A percentile compares a stretch with the other conserved stretches of the same genome.
Conservation (phyloP, 2,888 invertebrate species). For the Tolmerus cingulatus region DNA sequence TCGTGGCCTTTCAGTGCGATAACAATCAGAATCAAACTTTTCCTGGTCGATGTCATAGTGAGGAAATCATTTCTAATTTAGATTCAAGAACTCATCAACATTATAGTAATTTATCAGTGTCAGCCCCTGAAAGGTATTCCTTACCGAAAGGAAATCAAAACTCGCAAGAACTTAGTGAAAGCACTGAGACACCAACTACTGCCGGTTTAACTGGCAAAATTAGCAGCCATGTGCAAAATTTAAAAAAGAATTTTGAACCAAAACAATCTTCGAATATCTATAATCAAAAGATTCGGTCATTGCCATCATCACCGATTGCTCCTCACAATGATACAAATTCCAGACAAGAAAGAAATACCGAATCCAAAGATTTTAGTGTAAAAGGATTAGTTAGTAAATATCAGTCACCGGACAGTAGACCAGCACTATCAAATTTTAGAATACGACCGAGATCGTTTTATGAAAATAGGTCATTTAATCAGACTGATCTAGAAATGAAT, state of each 20-base stretch:
- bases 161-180: conserved; percentile 51
- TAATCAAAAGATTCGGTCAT: conserved; percentile 60
- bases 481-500: conserved; percentile 38
- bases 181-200: conserved; percentile 53
- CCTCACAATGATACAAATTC: conserved; percentile 59
- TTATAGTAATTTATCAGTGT: conserved; percentile 68
- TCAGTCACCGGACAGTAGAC: conserved; percentile 65
- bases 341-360: conserved; percentile 47
- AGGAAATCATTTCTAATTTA: conserved; percentile 56
- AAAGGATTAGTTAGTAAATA: conserved; percentile 79
- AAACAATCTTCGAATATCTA: conserved; percentile 63
- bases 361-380: conserved; percentile 73
- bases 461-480: conserved; percentile 54
- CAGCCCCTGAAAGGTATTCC: conserved; percentile 67
- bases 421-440: conserved; percentile 43
- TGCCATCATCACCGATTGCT: conserved; percentile 73
- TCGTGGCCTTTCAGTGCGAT: conserved; percentile 38
- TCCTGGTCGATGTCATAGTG: conserved; percentile 61
- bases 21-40: conserved; percentile 52
- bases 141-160: conserved; percentile 11
- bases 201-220: conserved; percentile 58
- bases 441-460: conserved; percentile 55
- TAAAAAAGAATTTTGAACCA: conserved; percentile 89
- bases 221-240: conserved; percentile 81
- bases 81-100: conserved; percentile 50